A percentile compares a stretch with the other conserved stretches of the same genome.
Evolutionary conservation across 2,797 vertebrate species (phyloP).

Genomic region (Pyrocephalus nanus): DNA sequence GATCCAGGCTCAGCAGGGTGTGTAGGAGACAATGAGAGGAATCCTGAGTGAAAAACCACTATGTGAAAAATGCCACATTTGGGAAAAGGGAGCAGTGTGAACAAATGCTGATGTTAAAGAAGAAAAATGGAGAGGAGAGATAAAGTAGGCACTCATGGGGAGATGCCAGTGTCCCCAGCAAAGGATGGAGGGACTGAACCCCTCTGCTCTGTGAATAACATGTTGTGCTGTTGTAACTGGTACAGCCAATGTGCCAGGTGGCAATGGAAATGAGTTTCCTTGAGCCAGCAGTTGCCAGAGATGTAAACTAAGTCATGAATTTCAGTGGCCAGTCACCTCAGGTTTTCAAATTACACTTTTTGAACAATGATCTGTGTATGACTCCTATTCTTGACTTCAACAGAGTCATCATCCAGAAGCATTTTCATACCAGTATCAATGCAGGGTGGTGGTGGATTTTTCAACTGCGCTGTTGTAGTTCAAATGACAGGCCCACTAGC

Average conservation of each 20-base stretch:
- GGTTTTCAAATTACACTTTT: neutral
- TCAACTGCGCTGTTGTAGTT: neutral
- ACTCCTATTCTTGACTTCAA: neutral
- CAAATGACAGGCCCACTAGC: neutral
- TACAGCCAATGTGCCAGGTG: neutral
- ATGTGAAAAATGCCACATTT: neutral
- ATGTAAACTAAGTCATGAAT: neutral
- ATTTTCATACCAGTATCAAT: neutral
- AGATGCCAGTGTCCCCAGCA: neutral
- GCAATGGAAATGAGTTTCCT: neutral
- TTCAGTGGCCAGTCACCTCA: neutral
- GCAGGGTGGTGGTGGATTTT: neutral
- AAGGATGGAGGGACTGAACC: neutral
- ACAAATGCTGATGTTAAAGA: neutral
- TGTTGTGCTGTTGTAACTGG: neutral
- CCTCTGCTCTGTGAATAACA: neutral
- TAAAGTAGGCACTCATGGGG: neutral
- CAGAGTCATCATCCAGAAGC: neutral
- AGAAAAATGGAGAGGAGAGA: too few species aligned
- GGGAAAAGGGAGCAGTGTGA: neutral
- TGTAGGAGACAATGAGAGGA: neutral
- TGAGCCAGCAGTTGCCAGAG: neutral
- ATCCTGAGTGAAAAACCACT: neutral
- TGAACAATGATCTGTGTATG: neutral
- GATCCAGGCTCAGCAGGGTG: neutral